Evolutionary conservation across 2,113 vertebrate genomes (phyloP).

Genomic region (Larimichthys polyactis): DNA sequence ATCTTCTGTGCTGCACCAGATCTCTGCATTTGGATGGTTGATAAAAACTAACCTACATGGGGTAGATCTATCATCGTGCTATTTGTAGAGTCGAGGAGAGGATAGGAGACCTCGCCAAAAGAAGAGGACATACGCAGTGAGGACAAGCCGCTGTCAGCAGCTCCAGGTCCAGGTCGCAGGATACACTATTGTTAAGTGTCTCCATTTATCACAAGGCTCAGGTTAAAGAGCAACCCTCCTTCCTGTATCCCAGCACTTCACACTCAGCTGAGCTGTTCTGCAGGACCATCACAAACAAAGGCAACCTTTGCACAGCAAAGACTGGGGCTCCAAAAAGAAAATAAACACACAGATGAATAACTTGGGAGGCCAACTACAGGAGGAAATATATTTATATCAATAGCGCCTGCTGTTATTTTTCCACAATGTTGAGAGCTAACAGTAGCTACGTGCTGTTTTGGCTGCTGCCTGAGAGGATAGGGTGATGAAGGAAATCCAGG

Average conservation of each 20-base stretch:
- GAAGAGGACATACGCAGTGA: conserved; percentile 72
- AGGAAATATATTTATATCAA: conserved; percentile 87
- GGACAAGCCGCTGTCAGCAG: conserved; percentile 88
- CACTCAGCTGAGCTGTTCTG: conserved; percentile 85
- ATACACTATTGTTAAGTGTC: conserved; percentile 96
- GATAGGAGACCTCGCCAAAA: conserved; percentile 47
- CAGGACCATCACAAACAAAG: conserved; percentile 83
- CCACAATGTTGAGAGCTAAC: conserved; percentile 63
- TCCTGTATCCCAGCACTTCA: conserved; percentile 85
- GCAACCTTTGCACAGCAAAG: conserved; percentile 82
- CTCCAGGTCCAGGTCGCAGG: conserved; percentile 84
- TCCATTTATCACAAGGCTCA: conserved; percentile 92
- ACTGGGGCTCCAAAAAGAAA: conserved; percentile 68
- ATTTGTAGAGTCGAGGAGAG: conserved; percentile 34
- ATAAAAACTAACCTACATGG: conserved; percentile 19
- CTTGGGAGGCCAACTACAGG: conserved; percentile 61
- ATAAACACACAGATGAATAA: conserved; percentile 80
- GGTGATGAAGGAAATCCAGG: conserved; percentile 84
- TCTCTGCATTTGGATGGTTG: conserved; percentile 11
- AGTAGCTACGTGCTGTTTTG: conserved; percentile 80
- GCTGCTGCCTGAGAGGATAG: conserved; percentile 57
- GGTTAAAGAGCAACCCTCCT: conserved; percentile 90
- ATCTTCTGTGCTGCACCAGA: conserved; percentile 16
- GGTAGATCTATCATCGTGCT: conserved; percentile 31
- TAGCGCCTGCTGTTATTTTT: conserved; percentile 81